Percentiles rank a stretch among this genome's conserved stretches.
Conservation (phyloP, 2,888 invertebrate species). For the Agrotis segetum region DNA sequence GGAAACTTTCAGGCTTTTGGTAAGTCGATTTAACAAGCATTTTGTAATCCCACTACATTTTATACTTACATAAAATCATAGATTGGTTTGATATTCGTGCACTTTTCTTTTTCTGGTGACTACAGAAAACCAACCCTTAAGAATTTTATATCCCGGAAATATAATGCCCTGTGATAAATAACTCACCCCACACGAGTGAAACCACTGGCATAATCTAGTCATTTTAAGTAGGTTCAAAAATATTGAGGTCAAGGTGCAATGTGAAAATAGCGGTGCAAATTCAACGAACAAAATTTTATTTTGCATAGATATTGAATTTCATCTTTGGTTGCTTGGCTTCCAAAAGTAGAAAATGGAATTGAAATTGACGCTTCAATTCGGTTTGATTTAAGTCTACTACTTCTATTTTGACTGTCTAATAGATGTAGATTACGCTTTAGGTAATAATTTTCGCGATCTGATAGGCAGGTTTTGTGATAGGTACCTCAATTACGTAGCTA, state of each 20-base stretch:
- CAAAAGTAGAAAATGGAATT: background rate
- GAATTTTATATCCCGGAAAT: too few relatives aligned
- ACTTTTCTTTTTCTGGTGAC: too few relatives aligned
- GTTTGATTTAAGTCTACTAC: background rate
- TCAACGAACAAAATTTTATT: slow-evolving; percentile 1
- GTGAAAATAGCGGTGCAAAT: background rate
- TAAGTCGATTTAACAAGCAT: slow-evolving; percentile 22
- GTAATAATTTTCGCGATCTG: too few relatives aligned
- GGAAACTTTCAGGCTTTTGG: slow-evolving; percentile 2
- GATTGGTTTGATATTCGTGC: too few relatives aligned
- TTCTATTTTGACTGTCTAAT: background rate
- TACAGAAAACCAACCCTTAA: too few relatives aligned
- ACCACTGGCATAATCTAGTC: too few relatives aligned
- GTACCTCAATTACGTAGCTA: too few relatives aligned
- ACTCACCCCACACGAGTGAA: too few relatives aligned
- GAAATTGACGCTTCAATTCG: background rate
- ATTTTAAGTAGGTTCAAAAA: background rate
- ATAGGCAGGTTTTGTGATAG: too few relatives aligned
- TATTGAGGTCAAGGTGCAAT: slow-evolving; percentile 3
- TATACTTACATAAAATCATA: background rate
- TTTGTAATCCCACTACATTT: background rate
- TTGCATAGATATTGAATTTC: slow-evolving; percentile 35
- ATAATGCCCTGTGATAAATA: too few relatives aligned
- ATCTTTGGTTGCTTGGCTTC: slow-evolving; percentile 7
- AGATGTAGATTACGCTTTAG: background rate